These are phyloP conservation scores for Acipenser ruthenus DNA, from an alignment of 2,797 vertebrate genomes.

Conservation along the genomic window DNA sequence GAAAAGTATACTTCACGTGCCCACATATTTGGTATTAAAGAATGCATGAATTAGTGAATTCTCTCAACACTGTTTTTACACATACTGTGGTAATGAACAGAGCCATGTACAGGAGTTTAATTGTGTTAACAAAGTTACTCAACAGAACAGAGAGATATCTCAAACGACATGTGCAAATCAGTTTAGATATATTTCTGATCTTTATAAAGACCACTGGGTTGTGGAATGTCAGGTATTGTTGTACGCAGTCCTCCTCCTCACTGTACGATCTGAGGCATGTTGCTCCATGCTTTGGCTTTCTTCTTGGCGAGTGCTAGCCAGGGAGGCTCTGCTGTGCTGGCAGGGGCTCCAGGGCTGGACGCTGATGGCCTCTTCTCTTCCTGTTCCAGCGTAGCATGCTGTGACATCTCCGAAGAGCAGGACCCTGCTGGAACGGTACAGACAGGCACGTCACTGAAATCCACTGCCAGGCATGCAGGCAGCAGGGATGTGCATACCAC, in stretches of 20 bases:
- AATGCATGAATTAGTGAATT: too few species aligned
- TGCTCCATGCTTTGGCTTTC: conserved; percentile 90
- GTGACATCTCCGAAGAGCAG: conserved; percentile 39
- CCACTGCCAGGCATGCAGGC: conserved; percentile 26
- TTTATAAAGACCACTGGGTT: too few species aligned
- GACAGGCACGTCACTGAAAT: conserved; percentile 32
- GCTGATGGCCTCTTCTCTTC: conserved; percentile 43
- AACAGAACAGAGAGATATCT: not conserved
- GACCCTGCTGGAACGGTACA: conserved; percentile 41
- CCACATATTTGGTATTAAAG: too few species aligned
- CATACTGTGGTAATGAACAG: too few species aligned
- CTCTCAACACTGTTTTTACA: too few species aligned
- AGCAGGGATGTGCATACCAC: too few species aligned
- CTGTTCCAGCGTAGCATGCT: conserved; percentile 39
- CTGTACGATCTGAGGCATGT: conserved; percentile 78
- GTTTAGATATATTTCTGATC: not conserved
- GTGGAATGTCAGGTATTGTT: not conserved
- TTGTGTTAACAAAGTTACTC: too few species aligned
- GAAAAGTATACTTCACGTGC: too few species aligned
- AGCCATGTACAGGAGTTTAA: too few species aligned
- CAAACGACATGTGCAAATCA: not conserved
- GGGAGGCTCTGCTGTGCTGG: conserved; percentile 66
- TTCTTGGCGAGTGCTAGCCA: conserved; percentile 91
- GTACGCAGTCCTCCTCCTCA: conserved; percentile 37
- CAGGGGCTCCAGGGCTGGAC: conserved; percentile 31